Evolutionary conservation across 2,888 invertebrate species (phyloP).

Genomic region (Chaetoderma sp.): DNA sequence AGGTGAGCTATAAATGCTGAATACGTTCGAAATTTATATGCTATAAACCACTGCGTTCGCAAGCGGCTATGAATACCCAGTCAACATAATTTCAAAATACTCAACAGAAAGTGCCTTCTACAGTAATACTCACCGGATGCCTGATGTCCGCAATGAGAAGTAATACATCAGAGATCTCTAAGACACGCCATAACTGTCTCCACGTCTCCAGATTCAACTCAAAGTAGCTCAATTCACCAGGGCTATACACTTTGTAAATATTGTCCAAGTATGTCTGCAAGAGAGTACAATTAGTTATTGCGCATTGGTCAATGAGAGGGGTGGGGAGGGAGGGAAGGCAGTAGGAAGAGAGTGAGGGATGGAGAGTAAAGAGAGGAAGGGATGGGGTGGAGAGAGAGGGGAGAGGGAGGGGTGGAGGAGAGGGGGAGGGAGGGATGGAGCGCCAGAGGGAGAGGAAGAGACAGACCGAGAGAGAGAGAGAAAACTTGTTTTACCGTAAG

Average conservation of each 20-base stretch:
- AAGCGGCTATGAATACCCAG: too few species aligned
- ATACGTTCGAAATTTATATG: too few species aligned
- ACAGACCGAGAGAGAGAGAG: too few species aligned
- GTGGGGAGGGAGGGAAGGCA: neutral
- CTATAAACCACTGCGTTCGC: too few species aligned
- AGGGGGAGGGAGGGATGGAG: too few species aligned
- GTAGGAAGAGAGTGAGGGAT: neutral
- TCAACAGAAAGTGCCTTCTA: neutral
- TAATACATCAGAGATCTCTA: slow-evolving; percentile 93
- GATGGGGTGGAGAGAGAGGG: neutral
- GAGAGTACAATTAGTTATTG: neutral
- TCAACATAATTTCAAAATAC: too few species aligned
- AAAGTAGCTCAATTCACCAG: slow-evolving; percentile 83
- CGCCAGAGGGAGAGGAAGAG: too few species aligned
- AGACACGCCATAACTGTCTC: slow-evolving; percentile 94
- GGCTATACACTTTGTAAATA: slow-evolving; percentile 76
- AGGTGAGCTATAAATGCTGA: too few species aligned
- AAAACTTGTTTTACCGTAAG: too few species aligned
- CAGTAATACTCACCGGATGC: slow-evolving; percentile 58
- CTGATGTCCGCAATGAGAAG: slow-evolving; percentile 88
- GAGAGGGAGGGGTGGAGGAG: neutral
- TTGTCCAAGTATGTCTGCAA: slow-evolving; percentile 80
- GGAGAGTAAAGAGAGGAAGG: neutral
- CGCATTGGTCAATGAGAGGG: neutral
- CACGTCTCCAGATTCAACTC: slow-evolving; percentile 96